phyloP scores from a whole-genome alignment of 2,888 invertebrate genomes.

The Phyto melanocephala region DNA sequence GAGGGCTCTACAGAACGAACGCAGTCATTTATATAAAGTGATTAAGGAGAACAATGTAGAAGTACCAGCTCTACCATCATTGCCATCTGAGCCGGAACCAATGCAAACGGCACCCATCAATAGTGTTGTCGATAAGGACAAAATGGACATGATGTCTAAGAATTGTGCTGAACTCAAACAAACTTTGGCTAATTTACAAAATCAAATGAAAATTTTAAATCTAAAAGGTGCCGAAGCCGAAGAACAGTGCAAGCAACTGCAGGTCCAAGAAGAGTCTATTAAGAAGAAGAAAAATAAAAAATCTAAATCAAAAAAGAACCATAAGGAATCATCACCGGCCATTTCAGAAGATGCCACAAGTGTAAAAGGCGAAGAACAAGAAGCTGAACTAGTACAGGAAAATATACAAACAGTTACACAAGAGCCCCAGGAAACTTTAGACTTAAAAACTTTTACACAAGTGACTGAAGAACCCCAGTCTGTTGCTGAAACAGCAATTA shows the following conservation, averaged over 20 bases:
- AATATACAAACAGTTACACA: background rate
- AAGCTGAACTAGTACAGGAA: background rate
- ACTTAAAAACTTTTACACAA: background rate
- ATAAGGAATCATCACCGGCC: conserved; percentile 46
- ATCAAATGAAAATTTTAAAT: conserved; percentile 79
- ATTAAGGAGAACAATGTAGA: conserved; percentile 82
- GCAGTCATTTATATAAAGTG: conserved; percentile 79
- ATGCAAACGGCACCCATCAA: conserved; percentile 68
- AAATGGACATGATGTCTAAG: conserved; percentile 83
- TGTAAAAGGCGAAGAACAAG: conserved; percentile 32
- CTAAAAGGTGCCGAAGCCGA: conserved; percentile 63
- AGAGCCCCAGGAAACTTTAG: background rate
- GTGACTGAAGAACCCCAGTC: background rate
- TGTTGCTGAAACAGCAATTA: background rate
- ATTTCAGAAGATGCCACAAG: conserved; percentile 55
- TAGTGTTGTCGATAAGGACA: conserved; percentile 71
- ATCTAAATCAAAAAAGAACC: conserved; percentile 47
- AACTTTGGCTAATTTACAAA: conserved; percentile 82
- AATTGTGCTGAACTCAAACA: conserved; percentile 82
- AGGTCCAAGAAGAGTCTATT: conserved; percentile 60
- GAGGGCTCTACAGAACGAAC: conserved; percentile 86
- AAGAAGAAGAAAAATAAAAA: conserved; percentile 66
- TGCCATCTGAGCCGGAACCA: conserved; percentile 77
- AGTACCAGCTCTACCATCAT: conserved; percentile 80
- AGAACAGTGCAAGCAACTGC: conserved; percentile 57